Percentiles rank a stretch among this genome's conserved stretches.
These are phyloP conservation scores for Drosophila peninsularis DNA, from an alignment of 2,888 invertebrate species.

Conservation along the genomic window DNA sequence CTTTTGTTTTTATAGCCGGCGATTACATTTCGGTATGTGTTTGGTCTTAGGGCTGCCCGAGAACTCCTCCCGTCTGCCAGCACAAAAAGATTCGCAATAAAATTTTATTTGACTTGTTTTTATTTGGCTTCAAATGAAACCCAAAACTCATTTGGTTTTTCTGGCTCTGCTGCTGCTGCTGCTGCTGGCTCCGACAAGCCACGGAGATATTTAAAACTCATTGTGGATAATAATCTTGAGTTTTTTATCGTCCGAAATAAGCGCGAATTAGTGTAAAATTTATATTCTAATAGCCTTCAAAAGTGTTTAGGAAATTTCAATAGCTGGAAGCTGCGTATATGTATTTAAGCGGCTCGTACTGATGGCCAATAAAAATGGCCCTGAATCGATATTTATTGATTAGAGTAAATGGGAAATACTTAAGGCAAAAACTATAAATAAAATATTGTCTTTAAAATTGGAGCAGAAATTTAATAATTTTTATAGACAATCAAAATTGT, in stretches of 20 bases:
- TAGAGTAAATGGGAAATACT: neutral
- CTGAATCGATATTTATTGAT: neutral
- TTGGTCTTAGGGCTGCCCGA: slow-evolving; percentile 26
- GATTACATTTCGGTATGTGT: slow-evolving; percentile 74
- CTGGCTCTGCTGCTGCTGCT: slow-evolving; percentile 2
- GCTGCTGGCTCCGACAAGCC: slow-evolving; percentile 17
- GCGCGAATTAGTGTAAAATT: slow-evolving; percentile 17
- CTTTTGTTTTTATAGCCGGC: slow-evolving; percentile 75
- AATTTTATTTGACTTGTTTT: slow-evolving; percentile 74
- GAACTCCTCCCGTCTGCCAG: slow-evolving; percentile 14
- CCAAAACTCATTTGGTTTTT: slow-evolving; percentile 44
- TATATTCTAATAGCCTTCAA: neutral
- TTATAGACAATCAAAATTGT: neutral
- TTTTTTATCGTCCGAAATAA: slow-evolving; percentile 25
- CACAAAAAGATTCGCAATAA: slow-evolving; percentile 68
- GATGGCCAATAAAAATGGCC: no score
- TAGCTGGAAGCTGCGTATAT: neutral
- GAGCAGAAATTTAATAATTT: neutral
- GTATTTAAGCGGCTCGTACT: no score
- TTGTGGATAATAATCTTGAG: slow-evolving; percentile 47
- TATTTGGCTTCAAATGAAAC: slow-evolving; percentile 52
- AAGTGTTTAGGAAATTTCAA: neutral
- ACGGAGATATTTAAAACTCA: slow-evolving; percentile 71
- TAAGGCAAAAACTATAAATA: neutral
- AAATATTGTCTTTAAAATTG: neutral